Percentiles rank a stretch among this genome's conserved stretches.
Conservation (phyloP, 2,888 invertebrate species). For the Callimorpha dominula region DNA sequence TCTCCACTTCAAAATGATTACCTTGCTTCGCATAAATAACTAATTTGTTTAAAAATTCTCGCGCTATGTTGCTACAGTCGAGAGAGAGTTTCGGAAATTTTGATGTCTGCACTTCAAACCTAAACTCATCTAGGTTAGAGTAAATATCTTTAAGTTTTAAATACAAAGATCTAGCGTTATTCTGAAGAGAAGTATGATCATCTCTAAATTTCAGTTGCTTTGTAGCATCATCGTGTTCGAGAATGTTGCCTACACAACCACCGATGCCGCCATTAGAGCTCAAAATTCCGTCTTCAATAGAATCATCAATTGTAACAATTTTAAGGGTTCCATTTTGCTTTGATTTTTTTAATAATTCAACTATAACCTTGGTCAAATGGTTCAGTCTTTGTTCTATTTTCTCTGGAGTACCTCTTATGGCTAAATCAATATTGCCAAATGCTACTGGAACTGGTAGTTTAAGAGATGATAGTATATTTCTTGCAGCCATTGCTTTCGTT, state of each 20-base stretch:
- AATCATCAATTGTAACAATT: constrained; percentile 31
- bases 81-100: constrained; percentile 37
- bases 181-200: constrained; percentile 8
- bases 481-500: constrained; percentile 26
- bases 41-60: constrained; percentile 32
- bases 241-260: constrained; percentile 33
- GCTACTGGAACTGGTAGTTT: constrained; percentile 19
- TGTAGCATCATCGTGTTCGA: constrained; percentile 23
- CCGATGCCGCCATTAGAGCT: constrained; percentile 32
- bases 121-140: constrained; percentile 23
- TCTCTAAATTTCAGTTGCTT: constrained; percentile 31
- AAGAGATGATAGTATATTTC: constrained; percentile 4
- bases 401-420: constrained; percentile 14
- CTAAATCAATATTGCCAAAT: constrained; percentile 29
- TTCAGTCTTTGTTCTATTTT: constrained; percentile 23
- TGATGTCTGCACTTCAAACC: constrained; percentile 21
- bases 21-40: constrained; percentile 37
- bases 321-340: not conserved
- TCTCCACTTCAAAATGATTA: constrained; percentile 27
- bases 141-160: constrained; percentile 4
- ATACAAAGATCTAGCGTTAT: constrained; percentile 24
- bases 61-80: constrained; percentile 14
- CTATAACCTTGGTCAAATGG: constrained; percentile 17
- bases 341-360: constrained; percentile 18
- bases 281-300: constrained; percentile 18